Conservation (phyloP, 2,113 vertebrate species). For the Hyla sarda region DNA sequence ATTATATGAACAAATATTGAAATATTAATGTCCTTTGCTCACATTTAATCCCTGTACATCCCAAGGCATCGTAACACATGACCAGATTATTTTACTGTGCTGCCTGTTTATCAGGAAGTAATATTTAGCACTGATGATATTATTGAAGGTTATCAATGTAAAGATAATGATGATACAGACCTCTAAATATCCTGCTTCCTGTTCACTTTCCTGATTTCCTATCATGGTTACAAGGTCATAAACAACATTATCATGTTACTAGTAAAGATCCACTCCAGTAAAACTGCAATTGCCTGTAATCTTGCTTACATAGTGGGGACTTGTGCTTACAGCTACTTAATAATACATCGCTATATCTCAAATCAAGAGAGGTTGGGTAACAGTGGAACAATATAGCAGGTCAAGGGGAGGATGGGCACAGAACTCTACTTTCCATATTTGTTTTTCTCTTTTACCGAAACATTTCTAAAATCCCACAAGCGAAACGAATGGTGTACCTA, state of each 20-base stretch:
- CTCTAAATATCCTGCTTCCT: constrained; percentile 27
- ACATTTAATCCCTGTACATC: not conserved
- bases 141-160: constrained; percentile 3
- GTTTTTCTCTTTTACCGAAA: no score
- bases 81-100: not conserved
- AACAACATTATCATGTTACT: not conserved
- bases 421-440: no score
- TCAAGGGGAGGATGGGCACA: no score
- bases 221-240: not conserved
- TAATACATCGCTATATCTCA: no score
- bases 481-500: no score
- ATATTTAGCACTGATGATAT: not conserved
- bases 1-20: constrained; percentile 6
- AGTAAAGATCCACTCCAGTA: not conserved
- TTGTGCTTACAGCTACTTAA: not conserved
- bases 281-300: not conserved
- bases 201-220: not conserved
- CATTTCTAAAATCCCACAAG: no score
- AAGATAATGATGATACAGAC: not conserved
- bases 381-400: no score
- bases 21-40: not conserved
- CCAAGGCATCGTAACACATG: not conserved
- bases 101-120: not conserved
- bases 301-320: not conserved
- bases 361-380: no score